Base-by-base conservation (phyloP, 2,888 invertebrate genomes). In the Seira sanloemensis region DNA sequence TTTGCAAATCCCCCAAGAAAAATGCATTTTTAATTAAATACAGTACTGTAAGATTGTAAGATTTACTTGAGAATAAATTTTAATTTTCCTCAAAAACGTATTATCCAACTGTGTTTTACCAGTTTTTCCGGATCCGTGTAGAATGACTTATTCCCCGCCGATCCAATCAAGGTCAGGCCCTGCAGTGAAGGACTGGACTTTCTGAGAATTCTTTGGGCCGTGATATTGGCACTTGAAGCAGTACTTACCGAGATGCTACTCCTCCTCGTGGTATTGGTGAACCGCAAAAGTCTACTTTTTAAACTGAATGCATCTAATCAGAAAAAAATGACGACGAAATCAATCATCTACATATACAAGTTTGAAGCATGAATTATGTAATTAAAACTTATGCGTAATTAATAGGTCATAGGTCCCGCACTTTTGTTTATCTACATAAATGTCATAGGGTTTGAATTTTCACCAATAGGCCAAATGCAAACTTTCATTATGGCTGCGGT, bases 61-160 rank as follows among this genome's bases (percentile, higher is more conserved):
- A n/a, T n/a, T n/a, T n/a, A n/a, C n/a, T n/a, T n/a, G n/a, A n/a
- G n/a, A n/a, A n/a, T n/a, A n/a, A n/a, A n/a, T n/a, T n/a, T n/a
- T n/a, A n/a, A n/a, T n/a, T n/a, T n/a, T n/a, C n/a, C n/a, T n/a
- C n/a, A n/a, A n/a, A n/a, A n/a, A n/a, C n/a, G n/a, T n/a, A n/a
- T n/a, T n/a, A n/a, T n/a, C n/a, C n/a, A n/a, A n/a, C n/a, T n/a
- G n/a, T 1, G 18, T 21, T 62, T 50, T 77, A 73, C 85, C 68
- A 82, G 24, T 54, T 81, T 85, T 16, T 85, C 78, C n/a, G 85
- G 74, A 72, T 85, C 78, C 4, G 85, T 85, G 26, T 82, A 85
- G 58, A 82, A 85, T 7, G 81, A 78, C 69, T 85, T 85, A 62
- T 78, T 81, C 76, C 81, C 85, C 16, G 54, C 37, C n/a, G 81